Base-by-base conservation (phyloP, 2,888 invertebrate genomes). In the Cerastoderma edule region DNA sequence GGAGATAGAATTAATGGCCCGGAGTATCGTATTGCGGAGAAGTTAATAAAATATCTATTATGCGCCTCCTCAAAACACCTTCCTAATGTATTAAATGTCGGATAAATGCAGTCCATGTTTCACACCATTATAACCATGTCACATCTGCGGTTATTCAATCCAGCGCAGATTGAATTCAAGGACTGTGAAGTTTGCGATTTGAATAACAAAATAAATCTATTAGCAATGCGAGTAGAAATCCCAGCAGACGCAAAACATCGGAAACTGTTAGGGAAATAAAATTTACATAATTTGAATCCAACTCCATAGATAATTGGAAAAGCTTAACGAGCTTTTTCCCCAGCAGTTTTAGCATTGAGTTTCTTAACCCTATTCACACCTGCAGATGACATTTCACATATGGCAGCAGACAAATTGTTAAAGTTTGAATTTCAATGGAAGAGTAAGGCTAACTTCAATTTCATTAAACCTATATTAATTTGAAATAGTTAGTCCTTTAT, bases 31-130 rank as follows among this genome's bases (percentile, higher is more conserved):
- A 60, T 60, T 60, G 35, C 60, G 24, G 22, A 22, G 33, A n/a
- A 60, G 60, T 60, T 39, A 33, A 60, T 60, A 60, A 60, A 60
- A 60, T n/a, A 39, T 60, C 60, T 33, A 60, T 60, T 60, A 60
- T 22, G 6, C 22, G 39, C 19, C 8, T 39, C 39, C 27, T 22
- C 22, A 39, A 60, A 39, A 22, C 8, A 35, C 60, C 27, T 22
- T 60, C 27, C 22, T 1, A 60, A 60, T 35, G 32, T 35, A 39
- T 60, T 39, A 39, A 60, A 39, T 60, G 39, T 8, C 60, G 33
- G 27, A 60, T 60, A 60, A 60, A 35, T 60, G 60, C 39, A 60
- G 60, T 28, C 27, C 22, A 60, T 33, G 39, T 60, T 35, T 60
- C 24, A 60, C 39, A 27, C 60, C 8, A 33, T 60, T 60, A 39